These are phyloP conservation scores for Copsychus sechellarum DNA, from an alignment of 2,113 vertebrate species.

Conservation along the genomic window DNA sequence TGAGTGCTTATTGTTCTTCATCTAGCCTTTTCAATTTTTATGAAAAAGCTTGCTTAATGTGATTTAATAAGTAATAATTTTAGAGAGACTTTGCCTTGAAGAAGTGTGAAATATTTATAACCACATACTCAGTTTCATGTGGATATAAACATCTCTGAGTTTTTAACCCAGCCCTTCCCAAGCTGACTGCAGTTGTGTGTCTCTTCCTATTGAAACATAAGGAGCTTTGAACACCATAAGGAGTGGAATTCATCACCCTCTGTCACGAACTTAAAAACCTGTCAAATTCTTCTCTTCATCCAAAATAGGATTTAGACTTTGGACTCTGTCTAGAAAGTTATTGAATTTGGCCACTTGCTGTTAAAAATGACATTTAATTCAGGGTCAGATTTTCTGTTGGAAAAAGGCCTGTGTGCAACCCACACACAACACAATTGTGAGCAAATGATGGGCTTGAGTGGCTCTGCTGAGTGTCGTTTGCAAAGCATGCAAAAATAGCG, in stretches of 20 bases:
- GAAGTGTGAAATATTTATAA: background rate
- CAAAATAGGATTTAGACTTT: background rate
- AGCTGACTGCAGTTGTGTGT: background rate
- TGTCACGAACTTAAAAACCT: background rate
- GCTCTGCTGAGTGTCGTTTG: background rate
- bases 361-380: background rate
- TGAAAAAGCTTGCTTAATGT: background rate
- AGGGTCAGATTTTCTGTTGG: background rate
- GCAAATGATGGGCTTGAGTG: accelerated
- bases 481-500: background rate
- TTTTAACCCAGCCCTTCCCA: background rate
- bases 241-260: background rate
- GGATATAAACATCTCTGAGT: background rate
- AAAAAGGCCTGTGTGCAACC: background rate
- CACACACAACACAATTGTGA: background rate
- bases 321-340: background rate
- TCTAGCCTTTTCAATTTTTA: background rate
- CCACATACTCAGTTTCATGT: accelerated
- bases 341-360: background rate
- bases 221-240: background rate
- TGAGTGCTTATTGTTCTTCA: background rate
- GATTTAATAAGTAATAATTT: background rate
- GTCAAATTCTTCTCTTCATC: background rate
- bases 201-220: background rate
- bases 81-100: background rate